phyloP scores from a whole-genome alignment of 1,140 invertebrate species.

The Caenorhabditis briggsae region DNA sequence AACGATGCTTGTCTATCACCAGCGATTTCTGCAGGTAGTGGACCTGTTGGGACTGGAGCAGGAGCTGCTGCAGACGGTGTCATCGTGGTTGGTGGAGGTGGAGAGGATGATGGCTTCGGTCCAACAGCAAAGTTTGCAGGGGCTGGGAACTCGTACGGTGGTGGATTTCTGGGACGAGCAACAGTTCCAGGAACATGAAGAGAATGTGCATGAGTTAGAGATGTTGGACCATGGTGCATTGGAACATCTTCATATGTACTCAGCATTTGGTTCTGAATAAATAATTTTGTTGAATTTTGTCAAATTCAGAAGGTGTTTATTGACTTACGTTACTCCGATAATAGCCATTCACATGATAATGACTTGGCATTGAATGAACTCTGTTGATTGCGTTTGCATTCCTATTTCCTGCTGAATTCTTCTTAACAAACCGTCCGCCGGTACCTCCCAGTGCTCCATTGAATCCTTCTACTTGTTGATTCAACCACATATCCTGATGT shows the following conservation, averaged over 20 bases:
- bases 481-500: conserved; percentile 48
- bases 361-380: conserved; percentile 62
- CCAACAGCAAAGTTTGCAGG: conserved; percentile 8
- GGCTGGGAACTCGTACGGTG: conserved; percentile 17
- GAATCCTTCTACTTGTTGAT: conserved; percentile 40
- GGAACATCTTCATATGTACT: conserved; percentile 13
- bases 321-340: conserved; percentile 40
- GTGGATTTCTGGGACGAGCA: conserved; percentile 23
- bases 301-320: neutral
- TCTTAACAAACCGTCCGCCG: conserved; percentile 51
- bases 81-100: neutral
- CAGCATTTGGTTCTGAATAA: conserved; percentile 33
- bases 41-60: conserved; percentile 8
- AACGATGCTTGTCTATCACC: conserved; percentile 36
- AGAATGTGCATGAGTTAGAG: conserved; percentile 27
- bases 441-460: conserved; percentile 23
- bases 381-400: conserved; percentile 60
- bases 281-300: neutral
- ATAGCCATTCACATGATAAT: conserved; percentile 58
- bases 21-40: conserved; percentile 24
- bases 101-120: conserved; percentile 11
- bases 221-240: conserved; percentile 39
- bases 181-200: conserved; percentile 27
- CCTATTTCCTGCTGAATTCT: conserved; percentile 45
- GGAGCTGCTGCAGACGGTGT: neutral